Evolutionary conservation across 1,140 invertebrate species (phyloP), one percentile per base, ranked within the genome.

Genomic region (Tetranychus urticae): DNA sequence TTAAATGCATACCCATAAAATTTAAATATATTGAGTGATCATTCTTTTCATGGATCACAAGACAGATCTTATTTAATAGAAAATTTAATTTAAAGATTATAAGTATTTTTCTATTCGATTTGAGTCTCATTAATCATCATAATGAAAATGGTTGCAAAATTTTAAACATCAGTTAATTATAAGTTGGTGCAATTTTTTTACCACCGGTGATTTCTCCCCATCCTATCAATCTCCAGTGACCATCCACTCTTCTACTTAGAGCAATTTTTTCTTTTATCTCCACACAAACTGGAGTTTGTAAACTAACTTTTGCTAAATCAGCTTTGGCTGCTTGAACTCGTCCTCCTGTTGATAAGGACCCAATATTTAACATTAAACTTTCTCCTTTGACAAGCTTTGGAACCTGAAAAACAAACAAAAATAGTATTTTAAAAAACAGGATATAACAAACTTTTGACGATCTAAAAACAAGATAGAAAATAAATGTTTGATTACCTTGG

Each of bases 181-280:
- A 52, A 37, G 55, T 36, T 31, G 55, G 55, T 34, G 34, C 31
- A 37, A 56, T 36, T 36, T 35, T 56, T 35, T 37, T 39, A 56
- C 55, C 55, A 13, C 55, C 34, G 13, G 34, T 56, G 7, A 56
- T 56, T 36, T 56, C 34, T 36, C 55, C 55, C 55, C 55, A 56
- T 36, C 55, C 55, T 35, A 56, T 56, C 37, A 56, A 56, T 37
- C 55, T 84, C 94, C 96, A 99, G 80, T 98, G 93, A 71, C 97
- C 97, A 67, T 99, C 96, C 50, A 98, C 89, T 75, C 93, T 80
- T 70, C 96, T 80, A 72, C 90, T 96, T 3, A 99, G 78, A 10
- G 96, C 94, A 69, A 99, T 97, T 72, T 98, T 99, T 71, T 99
- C 94, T 60, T 88, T 89, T 63, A 96, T 82, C 75, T 97, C 94